Conservation (phyloP, 2,888 invertebrate genomes). For the Spisula subtruncata region DNA sequence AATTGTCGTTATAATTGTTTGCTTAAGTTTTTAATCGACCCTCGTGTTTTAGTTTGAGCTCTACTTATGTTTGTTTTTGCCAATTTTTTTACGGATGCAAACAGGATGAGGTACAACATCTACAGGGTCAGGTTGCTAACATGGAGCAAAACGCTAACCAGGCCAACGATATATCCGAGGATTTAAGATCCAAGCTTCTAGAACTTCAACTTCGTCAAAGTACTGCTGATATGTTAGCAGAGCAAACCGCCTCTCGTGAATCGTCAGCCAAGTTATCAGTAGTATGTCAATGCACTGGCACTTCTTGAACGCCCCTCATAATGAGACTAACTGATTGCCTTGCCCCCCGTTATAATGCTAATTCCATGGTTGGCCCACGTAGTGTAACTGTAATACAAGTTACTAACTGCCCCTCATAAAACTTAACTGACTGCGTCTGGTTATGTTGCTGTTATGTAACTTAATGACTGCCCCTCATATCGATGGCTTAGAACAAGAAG, state of each 20-base stretch:
- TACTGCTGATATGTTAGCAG: slow-evolving; percentile 15
- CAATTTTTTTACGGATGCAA: slow-evolving; percentile 23
- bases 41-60: slow-evolving; percentile 6
- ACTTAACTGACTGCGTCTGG: background rate
- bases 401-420: background rate
- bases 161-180: slow-evolving; percentile 71
- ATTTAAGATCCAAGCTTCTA: slow-evolving; percentile 65
- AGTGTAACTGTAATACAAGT: background rate
- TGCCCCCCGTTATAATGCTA: background rate
- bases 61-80: background rate
- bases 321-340: background rate
- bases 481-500: too few species aligned
- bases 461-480: background rate
- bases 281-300: background rate
- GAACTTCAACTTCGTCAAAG: slow-evolving; percentile 68
- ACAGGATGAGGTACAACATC: slow-evolving; percentile 71
- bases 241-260: slow-evolving; percentile 9
- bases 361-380: background rate
- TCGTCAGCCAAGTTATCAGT: slow-evolving; percentile 41
- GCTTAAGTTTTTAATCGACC: background rate
- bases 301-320: background rate
- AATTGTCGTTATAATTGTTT: background rate
- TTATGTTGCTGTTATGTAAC: background rate
- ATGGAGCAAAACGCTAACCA: slow-evolving; percentile 69
- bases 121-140: slow-evolving; percentile 62